Evolutionary conservation across 2,113 vertebrate species (phyloP).

Genomic region (Scophthalmus maximus): DNA sequence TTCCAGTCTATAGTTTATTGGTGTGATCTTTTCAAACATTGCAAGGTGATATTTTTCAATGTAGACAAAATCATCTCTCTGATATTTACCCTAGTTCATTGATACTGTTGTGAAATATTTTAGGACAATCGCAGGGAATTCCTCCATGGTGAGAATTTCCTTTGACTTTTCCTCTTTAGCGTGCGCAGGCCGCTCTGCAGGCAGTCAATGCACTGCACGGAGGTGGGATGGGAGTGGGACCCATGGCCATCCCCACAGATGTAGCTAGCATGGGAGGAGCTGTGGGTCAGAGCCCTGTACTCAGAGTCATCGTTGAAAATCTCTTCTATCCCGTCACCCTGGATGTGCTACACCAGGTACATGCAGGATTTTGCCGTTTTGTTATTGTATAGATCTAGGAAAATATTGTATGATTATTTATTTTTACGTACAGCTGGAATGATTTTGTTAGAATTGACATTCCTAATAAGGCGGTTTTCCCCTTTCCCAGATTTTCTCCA

Average conservation of each 20-base stretch:
- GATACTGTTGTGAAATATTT: not conserved
- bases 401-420: too few relatives aligned
- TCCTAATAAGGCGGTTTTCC: not conserved
- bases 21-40: too few relatives aligned
- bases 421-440: not conserved
- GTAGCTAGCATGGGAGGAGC: constrained; percentile 78
- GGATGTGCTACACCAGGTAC: constrained; percentile 97
- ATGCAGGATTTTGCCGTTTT: not conserved
- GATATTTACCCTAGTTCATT: too few relatives aligned
- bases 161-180: constrained; percentile 73
- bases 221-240: constrained; percentile 85
- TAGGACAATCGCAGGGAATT: too few relatives aligned
- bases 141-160: not conserved
- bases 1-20: too few relatives aligned
- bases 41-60: too few relatives aligned
- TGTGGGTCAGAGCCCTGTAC: constrained; percentile 90
- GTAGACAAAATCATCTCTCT: too few relatives aligned
- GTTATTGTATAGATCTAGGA: not conserved
- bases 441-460: not conserved
- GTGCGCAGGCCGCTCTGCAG: constrained; percentile 94
- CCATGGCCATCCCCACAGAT: constrained; percentile 81
- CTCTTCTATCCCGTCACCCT: constrained; percentile 97
- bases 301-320: constrained; percentile 96
- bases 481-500: constrained; percentile 93
- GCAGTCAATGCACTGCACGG: constrained; percentile 93